Base-by-base conservation (phyloP, 2,797 vertebrate species). In the Pipistrellus nathusii region DNA sequence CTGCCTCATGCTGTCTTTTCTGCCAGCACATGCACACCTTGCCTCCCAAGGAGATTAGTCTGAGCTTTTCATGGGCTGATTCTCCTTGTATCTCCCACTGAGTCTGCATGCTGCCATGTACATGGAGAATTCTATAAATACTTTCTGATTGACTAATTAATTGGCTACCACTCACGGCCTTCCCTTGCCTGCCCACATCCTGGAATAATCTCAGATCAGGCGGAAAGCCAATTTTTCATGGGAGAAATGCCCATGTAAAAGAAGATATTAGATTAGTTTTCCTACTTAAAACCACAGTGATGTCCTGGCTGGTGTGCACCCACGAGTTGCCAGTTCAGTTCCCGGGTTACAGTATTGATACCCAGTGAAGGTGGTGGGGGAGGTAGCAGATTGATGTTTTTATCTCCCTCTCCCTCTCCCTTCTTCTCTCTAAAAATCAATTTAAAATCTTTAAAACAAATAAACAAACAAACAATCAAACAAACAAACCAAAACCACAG, bases 91-190 rank as follows among this genome's bases (percentile, higher is more conserved):
- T 80, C 25, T 82, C 62, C 86, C 27, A 73, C 57, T 9, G 84
- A 87, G 72, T 41, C 72, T 80, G 55, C 80, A 20, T 18, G 53
- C 46, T 90, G 80, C 81, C 44, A 2, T 1, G 11, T 8, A 89
- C 84, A 69, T 68, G 53, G 81, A 75, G 46, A 87, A 68, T 32
- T 84, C 95, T 95, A 90, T 90, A 97, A 94, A 94, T 96, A 92
- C 14, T 92, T 95, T 84, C 73, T 95, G 93, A 96, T 95, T 87
- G 96, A 96, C 91, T 97, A 83, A 95, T 94, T 94, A 95, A 96
- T 91, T 95, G 94, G 96, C 91, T 96, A 84, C 94, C 73, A 62
- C 57, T 95, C 13, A 57, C 69, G 12, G 85, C 82, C 66, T 94
- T 95, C 82, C 84, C 81, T 77, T 35, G 8, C 75, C 82, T 80